Conservation (phyloP, 2,797 vertebrate species). For the Melanotaenia nigrans region DNA sequence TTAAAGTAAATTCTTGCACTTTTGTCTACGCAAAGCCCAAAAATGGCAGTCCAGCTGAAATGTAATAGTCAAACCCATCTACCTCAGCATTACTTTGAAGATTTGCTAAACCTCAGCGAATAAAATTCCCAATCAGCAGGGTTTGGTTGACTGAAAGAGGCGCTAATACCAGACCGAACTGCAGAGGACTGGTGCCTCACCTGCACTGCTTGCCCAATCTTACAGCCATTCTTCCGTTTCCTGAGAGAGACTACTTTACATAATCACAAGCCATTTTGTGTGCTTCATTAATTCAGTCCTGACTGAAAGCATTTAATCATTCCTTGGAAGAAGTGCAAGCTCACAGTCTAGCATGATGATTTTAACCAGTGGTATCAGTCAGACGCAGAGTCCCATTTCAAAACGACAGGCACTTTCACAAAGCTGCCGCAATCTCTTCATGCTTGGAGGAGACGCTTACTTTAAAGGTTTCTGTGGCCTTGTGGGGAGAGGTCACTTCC, state of each 20-base stretch:
- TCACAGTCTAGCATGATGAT: conserved; percentile 52
- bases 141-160: conserved; percentile 29
- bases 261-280: conserved; percentile 74
- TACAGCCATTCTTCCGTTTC: conserved; percentile 48
- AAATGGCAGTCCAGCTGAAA: conserved; percentile 49
- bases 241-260: conserved; percentile 69
- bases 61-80: conserved; percentile 28
- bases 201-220: conserved; percentile 56
- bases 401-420: conserved; percentile 27
- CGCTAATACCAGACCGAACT: conserved; percentile 52
- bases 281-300: conserved; percentile 76
- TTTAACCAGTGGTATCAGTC: conserved; percentile 63
- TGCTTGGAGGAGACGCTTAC: conserved; percentile 31
- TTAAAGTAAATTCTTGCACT: conserved; percentile 23
- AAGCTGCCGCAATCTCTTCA: conserved; percentile 26
- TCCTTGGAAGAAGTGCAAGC: conserved; percentile 55
- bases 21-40: conserved; percentile 40
- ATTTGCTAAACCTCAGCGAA: conserved; percentile 45
- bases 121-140: conserved; percentile 22
- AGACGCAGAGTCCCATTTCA: conserved; percentile 48
- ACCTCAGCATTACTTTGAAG: conserved; percentile 31
- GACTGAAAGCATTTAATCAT: conserved; percentile 73
- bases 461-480: conserved; percentile 53
- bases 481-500: conserved; percentile 42
- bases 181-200: conserved; percentile 42